A percentile compares a stretch with the other conserved stretches of the same genome.
Conservation (phyloP, 2,113 vertebrate genomes). For the Xiphorhynchus elegans region DNA sequence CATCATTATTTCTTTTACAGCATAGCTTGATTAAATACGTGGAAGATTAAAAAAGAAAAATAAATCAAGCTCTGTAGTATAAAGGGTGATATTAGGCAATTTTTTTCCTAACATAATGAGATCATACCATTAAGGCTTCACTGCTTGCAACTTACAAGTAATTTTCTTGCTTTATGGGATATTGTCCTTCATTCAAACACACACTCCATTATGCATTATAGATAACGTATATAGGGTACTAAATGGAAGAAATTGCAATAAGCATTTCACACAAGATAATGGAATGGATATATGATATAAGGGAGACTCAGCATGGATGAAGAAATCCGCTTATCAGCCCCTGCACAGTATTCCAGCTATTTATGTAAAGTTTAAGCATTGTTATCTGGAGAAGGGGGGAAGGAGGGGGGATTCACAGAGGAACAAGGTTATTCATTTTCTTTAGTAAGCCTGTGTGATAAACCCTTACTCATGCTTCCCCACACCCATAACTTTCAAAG, state of each 20-base stretch:
- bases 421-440: neutral
- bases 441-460: neutral
- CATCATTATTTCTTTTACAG: neutral
- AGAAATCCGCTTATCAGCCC: slow-evolving; percentile 57
- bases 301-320: slow-evolving; percentile 24
- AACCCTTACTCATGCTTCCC: neutral
- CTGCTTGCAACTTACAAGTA: slow-evolving; percentile 43
- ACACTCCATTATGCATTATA: slow-evolving; percentile 50
- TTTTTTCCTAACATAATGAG: slow-evolving; percentile 28
- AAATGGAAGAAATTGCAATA: slow-evolving; percentile 51
- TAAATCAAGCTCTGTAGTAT: neutral
- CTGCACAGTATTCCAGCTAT: slow-evolving; percentile 38
- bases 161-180: slow-evolving; percentile 56
- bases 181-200: slow-evolving; percentile 54
- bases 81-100: neutral
- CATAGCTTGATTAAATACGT: neutral
- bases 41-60: slow-evolving; percentile 15
- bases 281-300: neutral
- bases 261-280: slow-evolving; percentile 59
- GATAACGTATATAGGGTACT: slow-evolving; percentile 40
- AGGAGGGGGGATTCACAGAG: neutral
- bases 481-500: neutral
- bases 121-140: slow-evolving; percentile 40
- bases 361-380: slow-evolving; percentile 48
- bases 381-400: neutral